Evolutionary conservation across 2,113 vertebrate genomes (phyloP), one percentile per base, ranked within the genome.

Genomic region (Campylomormyrus numenius): DNA sequence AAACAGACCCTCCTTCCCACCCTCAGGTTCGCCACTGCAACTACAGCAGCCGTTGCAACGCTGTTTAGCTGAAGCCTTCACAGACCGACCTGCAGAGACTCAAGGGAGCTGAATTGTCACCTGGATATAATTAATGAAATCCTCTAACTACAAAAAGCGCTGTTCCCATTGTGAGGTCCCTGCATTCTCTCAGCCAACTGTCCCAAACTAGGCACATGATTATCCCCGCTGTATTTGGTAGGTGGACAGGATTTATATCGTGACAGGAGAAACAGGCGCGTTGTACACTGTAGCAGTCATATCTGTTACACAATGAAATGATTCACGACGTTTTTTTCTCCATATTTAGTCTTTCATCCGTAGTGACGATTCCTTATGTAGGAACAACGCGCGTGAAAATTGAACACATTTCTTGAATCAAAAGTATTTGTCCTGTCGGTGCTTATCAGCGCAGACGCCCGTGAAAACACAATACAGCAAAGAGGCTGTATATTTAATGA

Each of bases 281-380:
- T 46, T 74, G 27, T 42, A 52, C 49, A 42, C 24, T 87, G 11
- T 87, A 52, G 49, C 17, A n/a, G 27, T 90, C 56, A 85, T 31
- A 27, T 45, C 45, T 58, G 84, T 90, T 90, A 87, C 84, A 88
- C 89, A 87, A 74, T 42, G 45, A 27, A n/a, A 45, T 77, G 85
- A 87, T 88, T 90, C 85, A 88, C 62, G 13, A 27, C 39, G 49
- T 53, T 49, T n/a, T 13, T 48, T 66, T 39, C 35, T 19, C 45
- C 45, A 85, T 85, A 85, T 48, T 85, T 85, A 85, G 83, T 24
- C 83, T 58, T 58, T 52, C 31, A 89, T 62, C 80, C 19, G 42
- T 50, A 52, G n/a, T 89, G 48, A 19, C 46, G n/a, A 21, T 77
- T 46, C 24, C 13, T 46, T 35, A 80, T 35, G n/a, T 17, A 52